Evolutionary conservation across 2,888 invertebrate genomes (phyloP).

Genomic region (Tenodera sinensis): DNA sequence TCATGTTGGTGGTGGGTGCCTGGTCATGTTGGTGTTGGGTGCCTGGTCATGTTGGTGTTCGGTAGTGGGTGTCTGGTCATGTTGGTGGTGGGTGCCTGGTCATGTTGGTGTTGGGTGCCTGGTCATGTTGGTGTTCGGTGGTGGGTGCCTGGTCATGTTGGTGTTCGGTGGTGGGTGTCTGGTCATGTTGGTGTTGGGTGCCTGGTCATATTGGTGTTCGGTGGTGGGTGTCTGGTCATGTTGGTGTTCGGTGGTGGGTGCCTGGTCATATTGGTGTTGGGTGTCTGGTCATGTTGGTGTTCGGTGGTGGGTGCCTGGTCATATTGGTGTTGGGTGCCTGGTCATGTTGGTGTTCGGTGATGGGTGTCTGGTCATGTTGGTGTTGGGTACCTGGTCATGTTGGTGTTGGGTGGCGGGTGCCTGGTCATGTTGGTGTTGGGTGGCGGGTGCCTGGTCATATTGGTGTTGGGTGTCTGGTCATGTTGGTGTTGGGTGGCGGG

Average conservation of each 20-base stretch:
- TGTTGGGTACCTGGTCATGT: conserved; percentile 27
- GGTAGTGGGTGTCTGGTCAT: too few species aligned
- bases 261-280: conserved; percentile 28
- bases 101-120: background rate
- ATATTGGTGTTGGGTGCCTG: conserved; percentile 27
- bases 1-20: background rate
- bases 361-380: background rate
- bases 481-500: conserved; percentile 30
- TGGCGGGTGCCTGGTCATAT: too few species aligned
- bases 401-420: background rate
- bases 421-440: conserved; percentile 29
- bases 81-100: background rate
- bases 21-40: conserved; percentile 26
- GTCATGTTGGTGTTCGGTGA: too few species aligned
- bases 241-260: background rate
- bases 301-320: background rate
- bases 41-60: conserved; percentile 29
- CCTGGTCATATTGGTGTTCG: conserved; percentile 30
- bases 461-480: background rate
- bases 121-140: conserved; percentile 31
- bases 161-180: too few species aligned
- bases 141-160: background rate
- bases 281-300: too few species aligned
- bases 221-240: background rate
- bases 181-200: conserved; percentile 28